Evolutionary conservation across 2,797 vertebrate genomes (phyloP), one percentile per base, ranked within the genome.

Genomic region (Liasis olivaceus): DNA sequence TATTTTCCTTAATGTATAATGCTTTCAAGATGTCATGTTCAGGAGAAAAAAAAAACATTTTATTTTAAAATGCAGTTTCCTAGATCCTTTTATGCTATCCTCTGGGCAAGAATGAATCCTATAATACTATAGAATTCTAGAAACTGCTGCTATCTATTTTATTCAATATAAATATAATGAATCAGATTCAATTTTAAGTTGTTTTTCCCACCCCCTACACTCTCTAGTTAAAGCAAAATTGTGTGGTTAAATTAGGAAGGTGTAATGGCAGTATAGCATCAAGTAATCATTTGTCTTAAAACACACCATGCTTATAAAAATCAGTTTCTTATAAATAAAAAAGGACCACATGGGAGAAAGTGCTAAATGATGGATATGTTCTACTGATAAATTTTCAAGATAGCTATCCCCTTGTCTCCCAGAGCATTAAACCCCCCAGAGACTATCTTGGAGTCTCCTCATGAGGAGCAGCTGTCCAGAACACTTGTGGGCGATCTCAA

Each of bases 351-450:
- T 12, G 42, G 86, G 56, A 77, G 60, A 84, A 89, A 91, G 77
- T 64, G 31, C 72, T 81, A 81, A 81, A 81, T 81, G 20, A 47
- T 81, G 20, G 20, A 3, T 47, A 81, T 81, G 47, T 24, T 81
- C 36, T 90, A 31, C 28, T 90, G 62, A 90, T 28, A 87, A 90
- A 63, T 96, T 94, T 93, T 89, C 88, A 54, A 54, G 51, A 54
- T 54, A 8, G 51, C 51, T 54, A 54, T 54, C 8, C 51, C 51
- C 51, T 54, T 54, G 51, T 54, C 51, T 54, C 51, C 51, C 51
- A 9, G 7, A 54, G 51, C 51, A 7, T 8, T 54, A 54, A 54
- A 54, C 51, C 51, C 51, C 1, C 51, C 7, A 8, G 51, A 54
- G 51, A 54, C 51, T 54, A 54, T 54, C 51, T 8, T 54, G 51